Evolutionary conservation across 1,140 invertebrate genomes (phyloP), one percentile per base, ranked within the genome.

Genomic region (Drosophila hydei): DNA sequence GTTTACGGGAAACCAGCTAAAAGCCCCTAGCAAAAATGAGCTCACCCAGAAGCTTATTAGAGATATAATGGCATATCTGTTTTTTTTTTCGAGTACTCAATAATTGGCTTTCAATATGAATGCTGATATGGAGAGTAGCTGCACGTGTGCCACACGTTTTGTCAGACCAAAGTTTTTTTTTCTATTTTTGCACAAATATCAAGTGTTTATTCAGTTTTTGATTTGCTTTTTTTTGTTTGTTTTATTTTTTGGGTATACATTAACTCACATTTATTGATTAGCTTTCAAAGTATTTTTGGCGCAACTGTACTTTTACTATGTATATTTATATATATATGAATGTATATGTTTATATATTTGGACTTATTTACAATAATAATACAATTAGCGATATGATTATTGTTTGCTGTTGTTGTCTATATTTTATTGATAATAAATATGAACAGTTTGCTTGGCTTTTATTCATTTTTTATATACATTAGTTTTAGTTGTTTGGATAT

Each of bases 231-330:
- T 51, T 43, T 21, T 42, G 43, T 27, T n/a, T n/a, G n/a, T 16
- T 27, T 27, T 43, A 8, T 62, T 71, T 19, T 33, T 65, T 51
- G 54, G 63, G 80, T 85, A 73, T 85, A 85, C 80, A 85, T 85
- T 38, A 71, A 85, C 58, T 87, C 70, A 87, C 77, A 75, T 87
- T 77, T 72, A 87, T 72, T 72, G 67, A 40, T 88, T 73, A 76
- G 64, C 69, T 79, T 60, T 68, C 47, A 43, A 50, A 63, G 50
- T 56, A 25, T 55, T 76, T 47, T 61, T 71, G 73, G 65, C 62
- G 62, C 77, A 80, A 80, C 80, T 85, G 81, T 80, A 80, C 81
- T 76, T 43, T 42, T 25, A 56, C 36, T 21, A 25, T 25, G 16
- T 43, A 19, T 40, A 54, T 42, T 18, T 21, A 43, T 6, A 27